Conservation (phyloP, 2,113 vertebrate genomes). For the Ariopsis seemanni region DNA sequence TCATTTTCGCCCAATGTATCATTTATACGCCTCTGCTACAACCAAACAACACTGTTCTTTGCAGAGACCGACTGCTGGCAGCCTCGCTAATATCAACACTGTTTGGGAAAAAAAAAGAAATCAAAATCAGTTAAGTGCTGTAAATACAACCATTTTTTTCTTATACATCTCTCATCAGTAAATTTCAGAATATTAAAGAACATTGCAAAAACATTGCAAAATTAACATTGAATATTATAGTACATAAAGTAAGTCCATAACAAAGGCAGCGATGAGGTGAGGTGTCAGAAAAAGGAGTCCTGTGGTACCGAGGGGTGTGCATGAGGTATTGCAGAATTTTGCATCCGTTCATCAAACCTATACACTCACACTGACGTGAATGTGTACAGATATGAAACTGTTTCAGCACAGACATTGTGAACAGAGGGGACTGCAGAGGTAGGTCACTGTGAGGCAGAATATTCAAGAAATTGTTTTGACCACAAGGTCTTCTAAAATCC, state of each 20-base stretch:
- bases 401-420: constrained; percentile 16
- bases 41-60: constrained; percentile 31
- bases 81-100: constrained; percentile 29
- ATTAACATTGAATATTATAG: constrained; percentile 28
- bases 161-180: constrained; percentile 34
- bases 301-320: constrained; percentile 37
- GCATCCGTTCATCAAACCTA: constrained; percentile 28
- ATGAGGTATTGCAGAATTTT: constrained; percentile 45
- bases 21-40: constrained; percentile 15
- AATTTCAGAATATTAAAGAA: constrained; percentile 1
- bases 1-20: constrained; percentile 35
- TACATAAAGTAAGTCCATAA: constrained; percentile 32
- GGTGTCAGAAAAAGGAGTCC: constrained; percentile 24
- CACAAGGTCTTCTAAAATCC: background rate
- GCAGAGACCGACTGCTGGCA: constrained; percentile 11
- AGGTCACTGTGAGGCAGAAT: constrained; percentile 47
- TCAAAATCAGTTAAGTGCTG: constrained; percentile 48
- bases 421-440: constrained; percentile 47
- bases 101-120: constrained; percentile 30
- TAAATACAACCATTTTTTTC: constrained; percentile 56
- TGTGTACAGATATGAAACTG: constrained; percentile 34
- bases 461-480: constrained; percentile 17
- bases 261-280: constrained; percentile 30
- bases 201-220: constrained; percentile 6
- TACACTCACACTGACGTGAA: constrained; percentile 27